A percentile compares a stretch with the other conserved stretches of the same genome.
phyloP scores from a whole-genome alignment of 1,140 invertebrate genomes.

The Drosophila mayri region DNA sequence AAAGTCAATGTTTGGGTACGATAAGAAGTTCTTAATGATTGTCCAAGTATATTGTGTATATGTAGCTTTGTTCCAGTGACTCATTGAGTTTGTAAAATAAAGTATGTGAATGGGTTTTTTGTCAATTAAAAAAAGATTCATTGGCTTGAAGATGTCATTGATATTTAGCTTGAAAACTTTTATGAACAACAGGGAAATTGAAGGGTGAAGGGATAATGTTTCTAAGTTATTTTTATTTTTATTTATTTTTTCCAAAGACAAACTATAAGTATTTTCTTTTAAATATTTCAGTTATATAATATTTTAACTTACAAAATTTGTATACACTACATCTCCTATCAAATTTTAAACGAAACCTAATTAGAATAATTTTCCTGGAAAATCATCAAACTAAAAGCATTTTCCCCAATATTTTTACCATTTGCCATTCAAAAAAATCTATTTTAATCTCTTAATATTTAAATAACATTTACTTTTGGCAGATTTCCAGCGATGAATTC shows the following conservation, averaged over 20 bases:
- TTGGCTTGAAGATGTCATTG: not conserved
- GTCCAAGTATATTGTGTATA: slow-evolving; percentile 4
- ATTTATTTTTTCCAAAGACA: not conserved
- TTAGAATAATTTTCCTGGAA: not conserved
- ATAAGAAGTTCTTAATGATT: slow-evolving; percentile 9
- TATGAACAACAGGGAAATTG: not conserved
- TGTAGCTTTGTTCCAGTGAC: not conserved
- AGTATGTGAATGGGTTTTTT: not conserved
- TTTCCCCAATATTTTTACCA: not conserved
- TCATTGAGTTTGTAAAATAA: not conserved
- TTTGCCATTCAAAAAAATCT: not conserved
- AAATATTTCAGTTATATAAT: slow-evolving; percentile 5
- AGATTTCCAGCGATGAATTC: slow-evolving; percentile 43
- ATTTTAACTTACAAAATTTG: not conserved
- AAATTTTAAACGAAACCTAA: not conserved
- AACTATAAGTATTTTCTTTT: not conserved
- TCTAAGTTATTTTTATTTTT: not conserved
- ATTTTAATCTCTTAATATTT: slow-evolving; percentile 1
- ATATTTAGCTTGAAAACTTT: not conserved
- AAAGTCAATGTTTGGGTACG: not conserved
- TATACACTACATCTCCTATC: not conserved
- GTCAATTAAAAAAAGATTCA: not conserved
- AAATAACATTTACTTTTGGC: slow-evolving; percentile 59
- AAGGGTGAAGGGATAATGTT: not conserved
- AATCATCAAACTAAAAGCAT: not conserved